Evolutionary conservation across 2,888 invertebrate species (phyloP).

Genomic region (Mantis religiosa): DNA sequence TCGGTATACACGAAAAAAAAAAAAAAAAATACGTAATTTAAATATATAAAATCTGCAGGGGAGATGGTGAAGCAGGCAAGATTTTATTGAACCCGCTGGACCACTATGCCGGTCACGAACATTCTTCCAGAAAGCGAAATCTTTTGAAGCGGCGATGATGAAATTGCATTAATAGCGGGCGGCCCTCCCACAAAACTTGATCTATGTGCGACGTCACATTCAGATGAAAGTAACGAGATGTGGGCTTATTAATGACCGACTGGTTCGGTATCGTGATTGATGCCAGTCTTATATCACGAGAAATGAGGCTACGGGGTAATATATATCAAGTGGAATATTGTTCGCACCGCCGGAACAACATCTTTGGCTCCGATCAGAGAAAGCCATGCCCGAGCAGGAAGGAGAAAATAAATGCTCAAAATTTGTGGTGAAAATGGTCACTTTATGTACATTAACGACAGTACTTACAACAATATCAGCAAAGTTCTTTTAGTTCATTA

Average conservation of each 20-base stretch:
- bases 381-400: neutral
- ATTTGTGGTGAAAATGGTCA: too few relatives aligned
- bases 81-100: neutral
- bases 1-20: neutral
- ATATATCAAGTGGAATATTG: neutral
- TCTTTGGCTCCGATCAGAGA: neutral
- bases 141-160: neutral
- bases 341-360: neutral
- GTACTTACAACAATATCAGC: too few relatives aligned
- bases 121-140: neutral
- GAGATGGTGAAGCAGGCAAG: neutral
- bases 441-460: too few relatives aligned
- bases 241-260: neutral
- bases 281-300: neutral
- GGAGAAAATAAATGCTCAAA: too few relatives aligned
- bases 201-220: neutral
- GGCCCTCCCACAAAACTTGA: neutral
- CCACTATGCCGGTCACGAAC: neutral
- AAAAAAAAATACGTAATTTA: neutral
- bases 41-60: neutral
- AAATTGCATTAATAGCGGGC: neutral
- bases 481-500: too few relatives aligned
- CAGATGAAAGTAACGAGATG: neutral
- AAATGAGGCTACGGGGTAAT: neutral
- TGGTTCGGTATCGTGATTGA: neutral